Conservation (phyloP, 2,797 vertebrate species). For the Pseudochirops corinnae region DNA sequence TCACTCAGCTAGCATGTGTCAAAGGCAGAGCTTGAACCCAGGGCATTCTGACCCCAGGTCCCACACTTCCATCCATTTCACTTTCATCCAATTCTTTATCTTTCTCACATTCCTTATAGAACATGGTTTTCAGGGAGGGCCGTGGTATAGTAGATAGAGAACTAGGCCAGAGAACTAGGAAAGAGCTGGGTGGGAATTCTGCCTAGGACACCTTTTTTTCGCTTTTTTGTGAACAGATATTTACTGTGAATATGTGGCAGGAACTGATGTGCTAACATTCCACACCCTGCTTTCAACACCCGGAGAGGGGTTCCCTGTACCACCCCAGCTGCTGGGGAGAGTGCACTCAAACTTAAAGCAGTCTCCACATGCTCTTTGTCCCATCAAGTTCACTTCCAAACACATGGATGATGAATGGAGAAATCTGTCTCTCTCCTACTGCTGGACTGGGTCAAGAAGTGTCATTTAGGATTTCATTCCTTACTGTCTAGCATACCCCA, state of each 20-base stretch:
- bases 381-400: not conserved
- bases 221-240: not conserved
- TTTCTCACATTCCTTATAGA: not conserved
- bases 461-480: not conserved
- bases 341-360: not conserved
- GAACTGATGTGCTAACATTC: not conserved
- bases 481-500: not conserved
- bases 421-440: not conserved
- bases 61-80: not conserved
- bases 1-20: not conserved
- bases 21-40: not conserved
- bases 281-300: not conserved
- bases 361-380: not conserved
- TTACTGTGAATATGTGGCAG: not conserved
- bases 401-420: not conserved
- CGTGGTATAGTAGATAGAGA: not conserved
- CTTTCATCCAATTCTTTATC: not conserved
- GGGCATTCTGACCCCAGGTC: not conserved
- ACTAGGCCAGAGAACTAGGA: too few species aligned
- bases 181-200: not conserved
- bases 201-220: not conserved
- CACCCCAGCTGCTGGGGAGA: not conserved
- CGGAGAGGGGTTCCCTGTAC: not conserved
- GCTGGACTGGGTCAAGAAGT: not conserved
- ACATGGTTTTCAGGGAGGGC: not conserved